phyloP scores from a whole-genome alignment of 1,140 invertebrate species.

The Camponotus floridanus region DNA sequence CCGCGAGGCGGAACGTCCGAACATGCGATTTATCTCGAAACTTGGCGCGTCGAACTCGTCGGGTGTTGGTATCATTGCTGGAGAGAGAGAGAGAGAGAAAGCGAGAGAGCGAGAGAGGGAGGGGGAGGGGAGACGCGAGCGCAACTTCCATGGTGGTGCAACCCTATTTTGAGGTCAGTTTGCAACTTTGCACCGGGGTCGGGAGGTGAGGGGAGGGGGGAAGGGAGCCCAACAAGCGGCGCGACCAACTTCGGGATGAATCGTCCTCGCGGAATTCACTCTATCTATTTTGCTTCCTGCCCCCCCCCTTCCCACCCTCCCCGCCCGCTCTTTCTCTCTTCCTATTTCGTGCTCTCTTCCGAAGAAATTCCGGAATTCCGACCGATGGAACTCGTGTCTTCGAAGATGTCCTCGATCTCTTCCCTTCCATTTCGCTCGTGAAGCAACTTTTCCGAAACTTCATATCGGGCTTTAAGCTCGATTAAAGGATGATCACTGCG shows the following conservation, averaged over 20 bases:
- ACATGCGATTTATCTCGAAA: constrained; percentile 60
- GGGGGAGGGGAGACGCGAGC: too few relatives aligned
- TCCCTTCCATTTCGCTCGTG: neutral
- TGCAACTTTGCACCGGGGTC: constrained; percentile 41
- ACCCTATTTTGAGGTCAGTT: constrained; percentile 62
- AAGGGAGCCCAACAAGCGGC: constrained; percentile 11
- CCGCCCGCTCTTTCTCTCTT: constrained; percentile 3
- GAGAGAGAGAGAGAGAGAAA: neutral
- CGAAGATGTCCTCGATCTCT: constrained; percentile 21
- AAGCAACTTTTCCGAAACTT: neutral
- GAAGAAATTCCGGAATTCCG: constrained; percentile 38
- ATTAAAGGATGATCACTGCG: neutral
- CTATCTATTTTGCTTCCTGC: constrained; percentile 43
- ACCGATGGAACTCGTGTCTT: constrained; percentile 12
- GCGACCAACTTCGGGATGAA: constrained; percentile 57
- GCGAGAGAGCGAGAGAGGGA: neutral
- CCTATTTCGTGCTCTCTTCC: too few relatives aligned
- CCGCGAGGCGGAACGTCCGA: constrained; percentile 56
- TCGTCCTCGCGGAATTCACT: constrained; percentile 56
- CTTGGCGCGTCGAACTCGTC: constrained; percentile 62
- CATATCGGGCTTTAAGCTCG: neutral
- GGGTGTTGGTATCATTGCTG: constrained; percentile 57
- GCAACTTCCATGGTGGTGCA: constrained; percentile 43
- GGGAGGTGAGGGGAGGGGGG: neutral
- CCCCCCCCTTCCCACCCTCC: too few relatives aligned